Percentiles rank a stretch among this genome's conserved stretches.
phyloP scores from a whole-genome alignment of 2,888 invertebrate species.

The Fabriciana adippe region DNA sequence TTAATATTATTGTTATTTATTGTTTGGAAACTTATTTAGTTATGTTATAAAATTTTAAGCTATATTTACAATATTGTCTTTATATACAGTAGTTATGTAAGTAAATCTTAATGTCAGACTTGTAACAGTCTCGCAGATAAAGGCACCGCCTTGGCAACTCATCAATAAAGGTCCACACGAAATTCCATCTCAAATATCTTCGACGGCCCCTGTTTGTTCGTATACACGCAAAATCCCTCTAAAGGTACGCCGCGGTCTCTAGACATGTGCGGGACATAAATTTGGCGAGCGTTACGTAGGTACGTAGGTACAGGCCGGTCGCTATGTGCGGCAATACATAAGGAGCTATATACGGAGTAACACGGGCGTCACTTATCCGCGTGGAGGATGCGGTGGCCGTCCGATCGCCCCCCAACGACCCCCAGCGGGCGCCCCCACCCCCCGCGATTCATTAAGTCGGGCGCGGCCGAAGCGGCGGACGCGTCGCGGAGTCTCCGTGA shows the following conservation, averaged over 20 bases:
- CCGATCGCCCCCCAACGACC: constrained; percentile 70
- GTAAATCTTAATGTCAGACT: constrained; percentile 5
- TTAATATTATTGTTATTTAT: no score
- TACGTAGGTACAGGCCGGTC: constrained; percentile 73
- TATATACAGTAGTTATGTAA: neutral
- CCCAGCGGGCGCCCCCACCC: constrained; percentile 60
- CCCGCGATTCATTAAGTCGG: constrained; percentile 77
- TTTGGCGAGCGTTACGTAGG: constrained; percentile 75
- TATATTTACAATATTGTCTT: no score
- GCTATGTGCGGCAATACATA: constrained; percentile 76
- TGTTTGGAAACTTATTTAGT: no score
- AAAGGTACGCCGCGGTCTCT: constrained; percentile 81
- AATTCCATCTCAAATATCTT: constrained; percentile 78
- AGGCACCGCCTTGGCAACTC: constrained; percentile 48
- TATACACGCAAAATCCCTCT: constrained; percentile 82
- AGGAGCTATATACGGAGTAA: constrained; percentile 73
- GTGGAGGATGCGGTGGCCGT: constrained; percentile 81
- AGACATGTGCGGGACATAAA: constrained; percentile 83
- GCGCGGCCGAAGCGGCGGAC: constrained; percentile 81
- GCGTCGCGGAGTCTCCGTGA: constrained; percentile 82
- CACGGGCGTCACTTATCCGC: constrained; percentile 82
- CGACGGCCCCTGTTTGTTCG: constrained; percentile 68
- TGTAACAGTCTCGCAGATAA: constrained; percentile 13
- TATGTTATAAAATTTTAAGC: no score
- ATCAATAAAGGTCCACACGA: constrained; percentile 76